A percentile compares a stretch with the other conserved stretches of the same genome.
Evolutionary conservation across 2,888 invertebrate species (phyloP).

Genomic region (Lasioglossum figueresi): DNA sequence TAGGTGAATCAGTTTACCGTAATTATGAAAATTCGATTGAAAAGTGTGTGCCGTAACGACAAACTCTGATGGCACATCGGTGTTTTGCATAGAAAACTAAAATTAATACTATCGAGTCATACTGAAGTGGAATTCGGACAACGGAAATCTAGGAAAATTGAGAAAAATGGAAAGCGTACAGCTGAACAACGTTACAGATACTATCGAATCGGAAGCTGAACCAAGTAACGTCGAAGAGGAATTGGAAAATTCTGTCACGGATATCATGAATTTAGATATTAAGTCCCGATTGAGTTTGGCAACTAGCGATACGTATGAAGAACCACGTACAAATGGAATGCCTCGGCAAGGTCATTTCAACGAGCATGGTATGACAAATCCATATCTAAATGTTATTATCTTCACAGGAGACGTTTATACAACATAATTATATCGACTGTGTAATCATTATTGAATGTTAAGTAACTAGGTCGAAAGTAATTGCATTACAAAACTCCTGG

Average conservation of each 20-base stretch:
- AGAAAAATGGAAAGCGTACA: constrained; percentile 68
- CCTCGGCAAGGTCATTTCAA: constrained; percentile 78
- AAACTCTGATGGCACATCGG: constrained; percentile 65
- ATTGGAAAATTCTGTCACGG: constrained; percentile 68
- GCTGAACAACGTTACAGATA: constrained; percentile 62
- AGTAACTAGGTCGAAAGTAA: background rate
- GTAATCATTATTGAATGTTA: constrained; percentile 1
- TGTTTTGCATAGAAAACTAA: constrained; percentile 43
- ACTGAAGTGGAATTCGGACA: constrained; percentile 44
- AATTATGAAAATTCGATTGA: constrained; percentile 81
- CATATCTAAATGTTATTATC: constrained; percentile 8
- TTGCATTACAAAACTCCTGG: background rate
- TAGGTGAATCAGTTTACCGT: constrained; percentile 40
- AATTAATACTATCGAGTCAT: constrained; percentile 46
- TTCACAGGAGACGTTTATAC: background rate
- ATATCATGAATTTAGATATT: constrained; percentile 76
- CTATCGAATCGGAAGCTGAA: constrained; percentile 61
- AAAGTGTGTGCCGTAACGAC: constrained; percentile 65
- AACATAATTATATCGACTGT: background rate
- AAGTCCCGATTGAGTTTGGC: constrained; percentile 78
- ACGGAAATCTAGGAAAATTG: constrained; percentile 49
- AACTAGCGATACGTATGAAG: constrained; percentile 57
- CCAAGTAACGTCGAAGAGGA: constrained; percentile 70
- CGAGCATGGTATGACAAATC: constrained; percentile 75
- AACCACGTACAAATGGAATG: constrained; percentile 76